A percentile compares a stretch with the other conserved stretches of the same genome.
Conservation (phyloP, 2,113 vertebrate species). For the Sinocyclocheilus anshuiensis region DNA sequence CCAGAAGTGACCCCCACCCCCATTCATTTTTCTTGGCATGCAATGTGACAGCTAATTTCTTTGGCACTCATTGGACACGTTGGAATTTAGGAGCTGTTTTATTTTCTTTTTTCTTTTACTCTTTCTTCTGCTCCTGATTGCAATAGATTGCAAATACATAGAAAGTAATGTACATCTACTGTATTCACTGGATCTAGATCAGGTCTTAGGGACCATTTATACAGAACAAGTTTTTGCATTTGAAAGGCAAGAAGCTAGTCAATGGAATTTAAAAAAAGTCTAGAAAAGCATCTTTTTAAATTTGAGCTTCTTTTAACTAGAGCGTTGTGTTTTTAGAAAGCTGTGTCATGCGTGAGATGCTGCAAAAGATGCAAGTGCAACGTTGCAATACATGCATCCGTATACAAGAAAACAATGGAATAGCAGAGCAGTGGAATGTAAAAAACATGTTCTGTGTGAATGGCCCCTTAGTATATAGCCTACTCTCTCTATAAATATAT, state of each 20-base stretch:
- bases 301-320: no score
- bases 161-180: background rate
- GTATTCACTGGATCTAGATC: background rate
- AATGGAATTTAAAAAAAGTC: no score
- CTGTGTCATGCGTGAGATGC: no score
- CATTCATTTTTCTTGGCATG: background rate
- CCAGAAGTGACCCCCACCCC: background rate
- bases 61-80: background rate
- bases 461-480: no score
- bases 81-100: background rate
- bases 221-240: background rate
- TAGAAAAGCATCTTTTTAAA: no score
- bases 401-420: no score
- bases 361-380: no score
- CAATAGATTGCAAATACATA: background rate
- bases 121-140: background rate
- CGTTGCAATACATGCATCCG: no score
- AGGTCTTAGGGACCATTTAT: background rate
- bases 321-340: no score
- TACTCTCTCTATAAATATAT: no score
- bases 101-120: background rate
- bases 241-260: background rate
- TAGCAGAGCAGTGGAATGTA: no score
- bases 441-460: no score
- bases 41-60: background rate